Evolutionary conservation across 2,888 invertebrate genomes (phyloP).

Genomic region (Euphydryas editha): DNA sequence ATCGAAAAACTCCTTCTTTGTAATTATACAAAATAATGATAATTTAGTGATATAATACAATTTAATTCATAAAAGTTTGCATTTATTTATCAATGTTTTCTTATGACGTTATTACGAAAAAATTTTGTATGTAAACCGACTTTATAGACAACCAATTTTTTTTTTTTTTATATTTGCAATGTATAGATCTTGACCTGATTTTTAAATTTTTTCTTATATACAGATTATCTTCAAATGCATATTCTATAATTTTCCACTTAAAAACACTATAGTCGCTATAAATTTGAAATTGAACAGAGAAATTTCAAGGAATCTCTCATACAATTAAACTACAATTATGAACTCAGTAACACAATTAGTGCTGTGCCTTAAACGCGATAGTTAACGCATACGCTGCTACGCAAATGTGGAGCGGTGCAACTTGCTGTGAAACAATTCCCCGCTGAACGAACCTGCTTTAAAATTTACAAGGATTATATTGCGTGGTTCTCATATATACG

Average conservation of each 20-base stretch:
- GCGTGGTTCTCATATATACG: conserved; percentile 11
- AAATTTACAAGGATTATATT: conserved; percentile 14
- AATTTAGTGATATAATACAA: too few relatives aligned
- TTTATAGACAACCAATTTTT: too few relatives aligned
- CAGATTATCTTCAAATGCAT: neutral
- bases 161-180: too few relatives aligned
- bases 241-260: neutral
- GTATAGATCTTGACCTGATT: too few relatives aligned
- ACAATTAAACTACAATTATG: conserved; percentile 11
- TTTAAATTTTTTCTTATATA: too few relatives aligned
- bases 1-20: too few relatives aligned
- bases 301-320: conserved; percentile 7
- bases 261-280: neutral
- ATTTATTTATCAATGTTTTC: too few relatives aligned
- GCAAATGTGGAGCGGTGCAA: conserved; percentile 15
- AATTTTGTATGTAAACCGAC: too few relatives aligned
- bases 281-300: neutral
- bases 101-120: too few relatives aligned
- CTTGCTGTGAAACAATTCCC: conserved; percentile 17
- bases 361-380: conserved; percentile 6
- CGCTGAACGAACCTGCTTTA: conserved; percentile 1
- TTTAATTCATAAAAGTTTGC: too few relatives aligned
- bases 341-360: conserved; percentile 23
- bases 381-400: conserved; percentile 10
- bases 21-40: too few relatives aligned